Evolutionary conservation across 1,140 invertebrate genomes (phyloP).

Genomic region (Temnothorax curvispinosus): DNA sequence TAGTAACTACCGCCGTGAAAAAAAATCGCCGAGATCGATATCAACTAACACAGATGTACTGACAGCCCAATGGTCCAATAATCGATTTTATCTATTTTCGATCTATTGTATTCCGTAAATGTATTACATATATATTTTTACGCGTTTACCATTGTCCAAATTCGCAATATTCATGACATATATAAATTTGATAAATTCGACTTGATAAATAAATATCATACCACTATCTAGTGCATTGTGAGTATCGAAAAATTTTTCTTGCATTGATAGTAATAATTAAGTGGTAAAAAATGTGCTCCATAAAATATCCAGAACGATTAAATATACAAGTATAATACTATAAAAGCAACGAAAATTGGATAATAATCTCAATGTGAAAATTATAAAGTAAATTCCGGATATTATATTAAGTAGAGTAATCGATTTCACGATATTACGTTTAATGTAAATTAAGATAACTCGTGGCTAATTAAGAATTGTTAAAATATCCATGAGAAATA

Average conservation of each 20-base stretch:
- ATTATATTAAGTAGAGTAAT: slow-evolving; percentile 23
- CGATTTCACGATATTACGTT: slow-evolving; percentile 1
- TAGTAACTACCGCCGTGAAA: slow-evolving; percentile 12
- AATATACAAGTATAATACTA: background rate
- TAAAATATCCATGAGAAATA: slow-evolving; percentile 4
- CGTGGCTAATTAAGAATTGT: slow-evolving; percentile 27
- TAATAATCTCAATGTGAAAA: background rate
- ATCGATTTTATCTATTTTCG: background rate
- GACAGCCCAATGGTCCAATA: background rate
- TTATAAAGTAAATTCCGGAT: background rate
- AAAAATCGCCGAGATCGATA: slow-evolving; percentile 6
- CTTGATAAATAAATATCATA: background rate
- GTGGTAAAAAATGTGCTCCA: background rate
- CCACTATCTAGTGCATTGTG: background rate
- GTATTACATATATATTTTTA: background rate
- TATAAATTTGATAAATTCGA: slow-evolving; percentile 14
- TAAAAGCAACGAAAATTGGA: background rate
- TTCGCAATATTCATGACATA: background rate
- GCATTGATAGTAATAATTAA: background rate
- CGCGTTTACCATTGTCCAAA: background rate
- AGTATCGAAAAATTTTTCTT: background rate
- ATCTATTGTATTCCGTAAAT: background rate
- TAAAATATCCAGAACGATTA: background rate
- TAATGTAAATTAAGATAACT: slow-evolving; percentile 1
- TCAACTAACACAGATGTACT: background rate